Evolutionary conservation across 2,888 invertebrate species (phyloP).

Genomic region (Lasioglossum vierecki): DNA sequence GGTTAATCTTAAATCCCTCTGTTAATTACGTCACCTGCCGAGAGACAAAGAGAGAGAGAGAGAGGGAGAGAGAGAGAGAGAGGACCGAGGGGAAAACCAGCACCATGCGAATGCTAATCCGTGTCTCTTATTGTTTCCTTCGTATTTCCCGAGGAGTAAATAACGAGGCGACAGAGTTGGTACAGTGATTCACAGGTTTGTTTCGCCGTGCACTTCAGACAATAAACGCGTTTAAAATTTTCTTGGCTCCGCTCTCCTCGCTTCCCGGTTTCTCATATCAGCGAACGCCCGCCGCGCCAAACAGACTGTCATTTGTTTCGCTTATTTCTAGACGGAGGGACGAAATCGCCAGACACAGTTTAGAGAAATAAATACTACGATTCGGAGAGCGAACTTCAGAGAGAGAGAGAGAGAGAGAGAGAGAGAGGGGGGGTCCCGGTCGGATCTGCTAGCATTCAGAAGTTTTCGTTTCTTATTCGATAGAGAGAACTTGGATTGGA

Average conservation of each 20-base stretch:
- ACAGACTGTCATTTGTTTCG: background rate
- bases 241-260: background rate
- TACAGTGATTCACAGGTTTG: background rate
- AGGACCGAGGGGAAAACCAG: too few relatives aligned
- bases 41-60: too few relatives aligned
- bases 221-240: background rate
- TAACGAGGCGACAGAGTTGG: background rate
- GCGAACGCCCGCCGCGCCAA: too few relatives aligned
- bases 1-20: slow-evolving; percentile 59
- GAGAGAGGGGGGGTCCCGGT: background rate
- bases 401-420: background rate
- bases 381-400: background rate
- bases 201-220: background rate
- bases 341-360: background rate
- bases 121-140: slow-evolving; percentile 7
- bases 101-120: background rate
- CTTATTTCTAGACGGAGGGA: background rate
- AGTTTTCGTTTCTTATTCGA: slow-evolving; percentile 2
- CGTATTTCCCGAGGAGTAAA: background rate
- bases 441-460: background rate
- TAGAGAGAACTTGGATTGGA: background rate
- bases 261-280: background rate
- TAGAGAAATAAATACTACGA: background rate
- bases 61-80: background rate
- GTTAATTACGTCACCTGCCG: slow-evolving; percentile 55